Percentiles rank a stretch among this genome's conserved stretches.
Conservation (phyloP, 1,140 invertebrate genomes). For the Dreissena rostriformis region DNA sequence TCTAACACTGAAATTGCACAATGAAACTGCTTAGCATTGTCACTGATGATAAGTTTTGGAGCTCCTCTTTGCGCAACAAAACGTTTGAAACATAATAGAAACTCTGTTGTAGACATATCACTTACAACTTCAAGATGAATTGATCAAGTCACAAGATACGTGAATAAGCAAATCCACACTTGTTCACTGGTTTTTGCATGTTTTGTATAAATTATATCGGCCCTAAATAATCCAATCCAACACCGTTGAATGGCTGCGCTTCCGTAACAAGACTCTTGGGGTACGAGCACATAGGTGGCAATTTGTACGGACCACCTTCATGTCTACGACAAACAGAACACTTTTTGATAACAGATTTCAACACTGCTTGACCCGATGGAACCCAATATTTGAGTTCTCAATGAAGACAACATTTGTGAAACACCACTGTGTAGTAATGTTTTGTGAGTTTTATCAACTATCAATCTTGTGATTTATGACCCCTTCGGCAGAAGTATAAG, state of each 20-base stretch:
- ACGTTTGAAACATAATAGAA: constrained; percentile 23
- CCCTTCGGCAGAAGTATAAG: constrained; percentile 33
- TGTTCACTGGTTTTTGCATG: background rate
- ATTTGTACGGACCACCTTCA: constrained; percentile 14
- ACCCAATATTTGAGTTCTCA: constrained; percentile 19
- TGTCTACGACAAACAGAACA: constrained; percentile 21
- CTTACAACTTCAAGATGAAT: constrained; percentile 23
- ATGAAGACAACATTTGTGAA: background rate
- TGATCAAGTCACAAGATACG: constrained; percentile 25
- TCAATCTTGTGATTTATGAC: background rate
- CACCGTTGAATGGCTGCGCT: constrained; percentile 1
- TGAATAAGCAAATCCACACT: constrained; percentile 39
- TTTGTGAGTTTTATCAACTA: no score
- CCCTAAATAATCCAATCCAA: constrained; percentile 16
- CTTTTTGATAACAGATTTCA: constrained; percentile 1
- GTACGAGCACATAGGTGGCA: constrained; percentile 6
- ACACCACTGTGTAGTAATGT: constrained; percentile 1
- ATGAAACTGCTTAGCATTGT: no score
- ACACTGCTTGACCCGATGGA: background rate
- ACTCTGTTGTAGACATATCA: constrained; percentile 30
- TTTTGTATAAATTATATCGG: constrained; percentile 14
- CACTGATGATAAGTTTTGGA: background rate
- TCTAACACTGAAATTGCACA: no score
- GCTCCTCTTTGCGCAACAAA: constrained; percentile 30
- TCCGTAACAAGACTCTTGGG: constrained; percentile 11